A percentile compares a stretch with the other conserved stretches of the same genome.
These are phyloP conservation scores for Cynoglossus semilaevis DNA, from an alignment of 2,113 vertebrate species.

Conservation along the genomic window DNA sequence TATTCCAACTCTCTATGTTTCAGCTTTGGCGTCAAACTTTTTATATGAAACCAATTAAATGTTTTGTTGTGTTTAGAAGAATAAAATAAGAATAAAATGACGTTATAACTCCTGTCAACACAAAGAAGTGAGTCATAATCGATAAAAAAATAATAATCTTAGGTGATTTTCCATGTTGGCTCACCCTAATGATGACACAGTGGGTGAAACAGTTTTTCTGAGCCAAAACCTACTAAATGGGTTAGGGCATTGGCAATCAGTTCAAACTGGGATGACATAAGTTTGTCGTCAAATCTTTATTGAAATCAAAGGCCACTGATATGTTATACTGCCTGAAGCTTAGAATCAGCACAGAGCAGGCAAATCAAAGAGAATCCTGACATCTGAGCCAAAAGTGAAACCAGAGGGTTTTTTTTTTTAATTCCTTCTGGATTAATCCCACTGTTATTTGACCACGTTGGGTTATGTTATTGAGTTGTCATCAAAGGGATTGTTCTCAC, in stretches of 20 bases:
- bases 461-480: slow-evolving; percentile 62
- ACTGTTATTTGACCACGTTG: slow-evolving; percentile 44
- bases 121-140: slow-evolving; percentile 64
- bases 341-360: not conserved
- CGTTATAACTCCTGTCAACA: slow-evolving; percentile 27
- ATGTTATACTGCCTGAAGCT: slow-evolving; percentile 1
- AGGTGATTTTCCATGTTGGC: slow-evolving; percentile 69
- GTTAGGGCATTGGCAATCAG: not conserved
- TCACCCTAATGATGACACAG: slow-evolving; percentile 50
- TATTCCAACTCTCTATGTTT: not conserved
- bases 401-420: slow-evolving; percentile 2
- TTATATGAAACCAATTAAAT: not conserved
- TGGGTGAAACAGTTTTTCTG: slow-evolving; percentile 40
- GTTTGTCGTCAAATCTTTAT: not conserved
- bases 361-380: slow-evolving; percentile 18
- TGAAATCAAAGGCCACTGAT: slow-evolving; percentile 5
- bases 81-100: too few relatives aligned
- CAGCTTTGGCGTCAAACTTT: slow-evolving; percentile 1
- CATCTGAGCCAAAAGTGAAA: slow-evolving; percentile 23
- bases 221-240: slow-evolving; percentile 18
- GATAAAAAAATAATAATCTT: slow-evolving; percentile 55
- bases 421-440: slow-evolving; percentile 18
- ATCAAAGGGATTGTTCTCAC: slow-evolving; percentile 48
- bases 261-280: not conserved
- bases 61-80: slow-evolving; percentile 10